Conservation (phyloP, 1,140 invertebrate genomes). For the Watersipora subatra region DNA sequence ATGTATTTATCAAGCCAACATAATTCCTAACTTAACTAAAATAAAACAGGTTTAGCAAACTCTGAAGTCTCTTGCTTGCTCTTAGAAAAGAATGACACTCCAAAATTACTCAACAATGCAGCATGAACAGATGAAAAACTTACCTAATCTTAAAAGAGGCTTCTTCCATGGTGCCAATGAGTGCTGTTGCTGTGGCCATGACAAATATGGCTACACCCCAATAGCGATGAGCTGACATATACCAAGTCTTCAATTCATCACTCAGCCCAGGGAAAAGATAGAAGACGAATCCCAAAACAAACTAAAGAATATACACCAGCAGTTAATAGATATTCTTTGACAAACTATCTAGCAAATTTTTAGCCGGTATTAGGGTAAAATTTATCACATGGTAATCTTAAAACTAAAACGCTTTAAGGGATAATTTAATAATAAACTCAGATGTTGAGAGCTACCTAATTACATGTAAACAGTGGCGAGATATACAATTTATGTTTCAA, state of each 20-base stretch:
- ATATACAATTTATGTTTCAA: not conserved
- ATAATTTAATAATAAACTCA: not conserved
- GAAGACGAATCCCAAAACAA: conserved; percentile 56
- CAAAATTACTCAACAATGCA: not conserved
- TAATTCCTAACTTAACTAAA: not conserved
- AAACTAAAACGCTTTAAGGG: too few species aligned
- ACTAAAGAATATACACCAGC: conserved; percentile 46
- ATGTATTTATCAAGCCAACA: not conserved
- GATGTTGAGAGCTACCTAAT: not conserved
- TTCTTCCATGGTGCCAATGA: conserved; percentile 73
- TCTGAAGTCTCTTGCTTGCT: not conserved
- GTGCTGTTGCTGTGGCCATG: conserved; percentile 52
- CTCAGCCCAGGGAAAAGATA: conserved; percentile 62
- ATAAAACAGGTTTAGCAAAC: not conserved
- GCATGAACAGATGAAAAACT: not conserved
- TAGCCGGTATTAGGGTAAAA: too few species aligned
- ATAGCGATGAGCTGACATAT: conserved; percentile 69
- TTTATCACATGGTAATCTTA: too few species aligned
- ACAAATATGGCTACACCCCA: conserved; percentile 63
- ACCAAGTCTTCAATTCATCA: conserved; percentile 46
- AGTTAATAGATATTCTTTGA: conserved; percentile 51
- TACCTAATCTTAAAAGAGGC: conserved; percentile 49
- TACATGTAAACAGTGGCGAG: not conserved
- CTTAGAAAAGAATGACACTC: not conserved
- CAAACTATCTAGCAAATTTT: not conserved